Evolutionary conservation across 2,888 invertebrate genomes (phyloP), one percentile per base, ranked within the genome.

Genomic region (Quadroppia sp.): DNA sequence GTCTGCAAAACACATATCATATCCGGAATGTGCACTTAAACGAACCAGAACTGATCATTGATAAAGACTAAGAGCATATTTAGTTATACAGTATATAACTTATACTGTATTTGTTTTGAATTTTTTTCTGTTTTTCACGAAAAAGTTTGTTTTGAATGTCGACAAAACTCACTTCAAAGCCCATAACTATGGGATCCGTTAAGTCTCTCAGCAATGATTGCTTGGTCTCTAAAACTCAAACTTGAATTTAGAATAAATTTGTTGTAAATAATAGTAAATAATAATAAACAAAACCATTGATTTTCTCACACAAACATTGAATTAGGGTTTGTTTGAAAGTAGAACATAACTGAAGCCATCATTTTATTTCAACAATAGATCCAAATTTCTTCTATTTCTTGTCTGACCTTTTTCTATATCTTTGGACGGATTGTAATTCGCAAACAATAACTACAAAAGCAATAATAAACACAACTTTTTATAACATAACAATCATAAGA

Each of bases 1-100:
- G 25, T 25, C 23, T 20, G 7, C 3, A 17, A 50, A 36, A 4
- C 6, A 15, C 15, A 15, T 53, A 53, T 28, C 23, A 53, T 53
- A 53, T 53, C 53, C 53, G 17, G 53, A 53, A 53, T 23, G 53
- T 53, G 53, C 28, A 17, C 53, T 23, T 23, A 53, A 53, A 23
- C 13, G 28, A 20, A 45, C 17, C 36, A 36, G 9, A 36, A 45
- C 2, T 13, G 11, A 17, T 6, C 2, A 11, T 45, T 15, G 15
- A 13, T 13, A 45, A 45, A 45, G 2, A 45, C 6, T 15, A 2
- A 45, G 6, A 45, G 15, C 45, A 45, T 45, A 11, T 45, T 17
- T 45, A 45, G 2, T 45, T 15, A 45, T 36, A 36, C 4, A 36
- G 4, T 36, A 7, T 11, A 4, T 36, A 36, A 7, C 11, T 36